Conservation (phyloP, 2,888 invertebrate genomes). For the Dermolepida albohirtum region DNA sequence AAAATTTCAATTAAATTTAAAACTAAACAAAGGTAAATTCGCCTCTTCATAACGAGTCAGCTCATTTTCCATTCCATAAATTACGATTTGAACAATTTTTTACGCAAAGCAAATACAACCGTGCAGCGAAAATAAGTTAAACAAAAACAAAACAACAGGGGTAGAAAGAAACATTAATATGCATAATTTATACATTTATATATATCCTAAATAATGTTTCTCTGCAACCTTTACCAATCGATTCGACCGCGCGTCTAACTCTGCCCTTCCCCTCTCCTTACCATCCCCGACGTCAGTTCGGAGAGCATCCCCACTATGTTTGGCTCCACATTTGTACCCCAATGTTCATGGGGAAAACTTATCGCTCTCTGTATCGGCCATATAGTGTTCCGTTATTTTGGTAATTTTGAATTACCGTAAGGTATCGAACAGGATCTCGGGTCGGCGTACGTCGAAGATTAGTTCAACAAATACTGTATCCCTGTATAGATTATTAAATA, state of each 20-base stretch:
- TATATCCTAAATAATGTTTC: slow-evolving; percentile 20
- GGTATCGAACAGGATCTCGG: too few species aligned
- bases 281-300: neutral
- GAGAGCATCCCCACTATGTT: slow-evolving; percentile 8
- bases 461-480: too few species aligned
- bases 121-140: neutral
- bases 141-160: neutral
- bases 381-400: too few species aligned
- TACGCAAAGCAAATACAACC: neutral
- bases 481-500: too few species aligned
- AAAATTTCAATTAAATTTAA: too few species aligned
- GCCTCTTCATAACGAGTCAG: too few species aligned
- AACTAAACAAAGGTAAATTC: too few species aligned
- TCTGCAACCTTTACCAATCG: slow-evolving; percentile 27
- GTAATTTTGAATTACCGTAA: too few species aligned
- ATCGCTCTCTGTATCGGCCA: too few species aligned
- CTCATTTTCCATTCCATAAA: too few species aligned
- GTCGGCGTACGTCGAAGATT: too few species aligned
- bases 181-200: slow-evolving; percentile 31
- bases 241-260: slow-evolving; percentile 9
- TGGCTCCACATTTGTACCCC: slow-evolving; percentile 9
- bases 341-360: slow-evolving; percentile 12
- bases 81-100: too few species aligned
- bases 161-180: slow-evolving; percentile 24
- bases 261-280: neutral